Evolutionary conservation across 2,888 invertebrate species (phyloP), one percentile per base, ranked within the genome.

Genomic region (Plutella xylostella): DNA sequence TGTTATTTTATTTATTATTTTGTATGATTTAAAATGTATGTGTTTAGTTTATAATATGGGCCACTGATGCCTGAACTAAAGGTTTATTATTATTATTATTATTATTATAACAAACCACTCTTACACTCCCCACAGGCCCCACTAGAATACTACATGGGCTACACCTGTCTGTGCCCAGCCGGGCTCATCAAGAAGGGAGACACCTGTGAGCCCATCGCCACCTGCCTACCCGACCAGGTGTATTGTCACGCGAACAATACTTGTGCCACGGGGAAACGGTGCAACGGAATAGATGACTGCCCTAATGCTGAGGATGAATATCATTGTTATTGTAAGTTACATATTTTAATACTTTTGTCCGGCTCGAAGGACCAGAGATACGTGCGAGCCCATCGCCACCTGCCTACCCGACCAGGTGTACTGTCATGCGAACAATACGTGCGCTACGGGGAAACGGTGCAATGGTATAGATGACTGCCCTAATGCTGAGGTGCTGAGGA

Each of bases 91-190:
- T n/a, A n/a, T n/a, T n/a, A n/a, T n/a, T n/a, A n/a, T n/a, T n/a
- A n/a, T n/a, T n/a, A n/a, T n/a, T n/a, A n/a, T n/a, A n/a, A n/a
- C n/a, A n/a, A n/a, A n/a, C n/a, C n/a, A n/a, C n/a, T n/a, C n/a
- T n/a, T n/a, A 5, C 7, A 4, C 5, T 14, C 4, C 55, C 28
- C 47, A 46, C 14, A 25, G 45, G 39, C 47, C 33, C 42, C 19
- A 44, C 17, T 43, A 31, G 17, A 42, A 43, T 31, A 35, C 30
- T 1, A n/a, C 41, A 22, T 15, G 45, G 46, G 12, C 0, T 74
- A 72, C 52, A 65, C 67, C 4, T 88, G 88, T 48, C 60, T 40
- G 1, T 96, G 96, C 61, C 92, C 94, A 0, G 68, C 87, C 0
- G 90, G 91, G 0, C 83, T 88, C 62, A 64, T 87, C n/a, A n/a